Conservation (phyloP, 2,797 vertebrate genomes). For the Pangasius krempfi region DNA sequence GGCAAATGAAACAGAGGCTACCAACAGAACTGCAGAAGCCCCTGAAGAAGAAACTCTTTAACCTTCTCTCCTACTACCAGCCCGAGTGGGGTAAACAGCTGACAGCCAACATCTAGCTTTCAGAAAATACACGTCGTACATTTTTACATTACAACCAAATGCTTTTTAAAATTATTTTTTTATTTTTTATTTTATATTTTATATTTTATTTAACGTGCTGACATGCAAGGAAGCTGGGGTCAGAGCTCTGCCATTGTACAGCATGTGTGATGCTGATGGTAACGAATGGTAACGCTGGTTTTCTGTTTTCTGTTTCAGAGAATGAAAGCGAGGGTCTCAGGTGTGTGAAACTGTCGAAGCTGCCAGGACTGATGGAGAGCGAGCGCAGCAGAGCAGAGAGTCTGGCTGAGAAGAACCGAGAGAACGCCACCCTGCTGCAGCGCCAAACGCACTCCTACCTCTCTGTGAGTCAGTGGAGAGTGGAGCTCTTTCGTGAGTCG, state of each 20-base stretch:
- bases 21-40: constrained; percentile 47
- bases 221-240: neutral
- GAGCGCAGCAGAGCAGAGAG: constrained; percentile 73
- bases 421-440: constrained; percentile 75
- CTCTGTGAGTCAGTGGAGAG: constrained; percentile 59
- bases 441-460: constrained; percentile 77
- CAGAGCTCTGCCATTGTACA: neutral
- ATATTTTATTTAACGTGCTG: neutral
- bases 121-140: neutral
- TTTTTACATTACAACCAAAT: neutral
- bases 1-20: constrained; percentile 49
- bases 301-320: constrained; percentile 66
- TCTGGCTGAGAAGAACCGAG: constrained; percentile 68
- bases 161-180: neutral
- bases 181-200: too few relatives aligned
- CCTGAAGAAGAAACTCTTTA: constrained; percentile 47
- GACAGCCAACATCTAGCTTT: neutral
- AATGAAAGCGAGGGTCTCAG: constrained; percentile 77
- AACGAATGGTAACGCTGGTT: neutral
- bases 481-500: too few relatives aligned
- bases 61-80: constrained; percentile 57
- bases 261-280: neutral
- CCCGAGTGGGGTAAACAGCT: constrained; percentile 77
- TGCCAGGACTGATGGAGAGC: constrained; percentile 75
- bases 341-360: constrained; percentile 73